Evolutionary conservation across 1,140 invertebrate species (phyloP).

Genomic region (Intoshia linei): DNA sequence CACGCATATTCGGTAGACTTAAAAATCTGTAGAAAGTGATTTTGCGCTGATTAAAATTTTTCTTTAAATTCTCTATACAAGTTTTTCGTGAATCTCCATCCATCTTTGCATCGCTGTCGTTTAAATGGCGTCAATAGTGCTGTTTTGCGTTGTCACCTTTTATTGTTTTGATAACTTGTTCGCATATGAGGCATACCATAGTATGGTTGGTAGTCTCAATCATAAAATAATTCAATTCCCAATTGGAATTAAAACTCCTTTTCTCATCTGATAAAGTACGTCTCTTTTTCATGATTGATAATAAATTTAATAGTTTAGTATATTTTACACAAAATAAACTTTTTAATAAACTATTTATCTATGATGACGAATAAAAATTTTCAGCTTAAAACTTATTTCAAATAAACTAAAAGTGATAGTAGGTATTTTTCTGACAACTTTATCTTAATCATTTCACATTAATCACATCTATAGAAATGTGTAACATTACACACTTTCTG

Average conservation of each 20-base stretch:
- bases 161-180: not conserved
- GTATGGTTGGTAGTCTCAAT: not conserved
- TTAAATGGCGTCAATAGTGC: not conserved
- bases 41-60: not conserved
- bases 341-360: not conserved
- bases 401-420: too few species aligned
- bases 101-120: not conserved
- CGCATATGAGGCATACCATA: not conserved
- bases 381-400: too few species aligned
- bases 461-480: too few species aligned
- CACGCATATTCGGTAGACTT: not conserved
- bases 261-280: not conserved
- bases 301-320: not conserved
- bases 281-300: not conserved
- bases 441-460: too few species aligned
- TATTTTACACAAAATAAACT: not conserved
- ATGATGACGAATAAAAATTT: too few species aligned
- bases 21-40: not conserved
- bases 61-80: constrained; percentile 1
- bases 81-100: not conserved
- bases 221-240: not conserved
- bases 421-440: too few species aligned
- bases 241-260: not conserved
- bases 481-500: too few species aligned
- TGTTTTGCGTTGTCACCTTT: constrained; percentile 1